Evolutionary conservation across 2,113 vertebrate species (phyloP), one percentile per base, ranked within the genome.

Genomic region (Cacatua alba): DNA sequence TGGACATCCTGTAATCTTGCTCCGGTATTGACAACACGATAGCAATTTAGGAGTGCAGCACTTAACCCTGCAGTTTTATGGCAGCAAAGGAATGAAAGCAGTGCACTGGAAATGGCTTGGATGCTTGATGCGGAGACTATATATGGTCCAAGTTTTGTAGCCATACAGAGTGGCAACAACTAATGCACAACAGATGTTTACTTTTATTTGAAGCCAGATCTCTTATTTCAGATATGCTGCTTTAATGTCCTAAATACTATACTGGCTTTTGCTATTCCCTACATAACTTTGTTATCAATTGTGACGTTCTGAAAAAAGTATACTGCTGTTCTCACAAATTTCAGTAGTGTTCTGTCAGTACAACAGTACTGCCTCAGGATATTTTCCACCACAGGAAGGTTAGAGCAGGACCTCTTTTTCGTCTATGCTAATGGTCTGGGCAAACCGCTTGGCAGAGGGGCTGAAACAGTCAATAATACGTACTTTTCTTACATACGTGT

Each of bases 381-480:
- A 94, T 92, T 96, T 96, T 96, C 94, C 95, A 94, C 64, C 13
- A 51, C 43, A 49, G n/a, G 15, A 81, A 88, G 46, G 72, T 94
- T 94, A 96, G n/a, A 78, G 64, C 43, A 88, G 80, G 41, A 88
- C 18, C 48, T 85, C 35, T 81, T 70, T 95, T 84, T 17, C 37
- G 46, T 41, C 79, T 86, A 1, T 60, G 43, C 26, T 94, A 95
- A 97, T 94, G 77, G 86, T 20, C 83, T 59, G 37, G 59, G 23
- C 72, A 92, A 90, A 71, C 5, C 43, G 74, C 64, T 81, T 75
- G 69, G 68, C 80, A 94, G 59, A 81, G 13, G 6, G 37, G 28
- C 31, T 91, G 83, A 83, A 92, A 86, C 31, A 70, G 64, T 93
- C 46, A 8, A 63, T 92, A 88, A 63, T 75, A 92, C 9, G 43